Percentiles rank a stretch among this genome's conserved stretches.
These are phyloP conservation scores for Cheilosia vernalis DNA, from an alignment of 2,888 invertebrate genomes.

Conservation along the genomic window DNA sequence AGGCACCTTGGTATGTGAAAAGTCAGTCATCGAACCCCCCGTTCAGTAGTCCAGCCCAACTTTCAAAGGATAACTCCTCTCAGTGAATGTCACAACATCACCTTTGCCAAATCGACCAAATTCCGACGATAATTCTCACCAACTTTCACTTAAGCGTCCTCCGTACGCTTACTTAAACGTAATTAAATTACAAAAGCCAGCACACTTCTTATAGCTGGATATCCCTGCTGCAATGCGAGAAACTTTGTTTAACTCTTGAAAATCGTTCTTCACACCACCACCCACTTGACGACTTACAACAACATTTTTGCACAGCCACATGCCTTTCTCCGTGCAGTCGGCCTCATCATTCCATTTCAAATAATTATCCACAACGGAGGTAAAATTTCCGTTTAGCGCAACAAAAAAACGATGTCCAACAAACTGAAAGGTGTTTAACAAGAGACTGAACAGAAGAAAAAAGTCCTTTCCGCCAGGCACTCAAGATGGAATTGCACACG, in stretches of 20 bases:
- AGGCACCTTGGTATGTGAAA: too few relatives aligned
- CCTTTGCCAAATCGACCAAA: background rate
- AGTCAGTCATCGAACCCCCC: too few relatives aligned
- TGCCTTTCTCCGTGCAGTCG: constrained; percentile 2
- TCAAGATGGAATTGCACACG: constrained; percentile 27
- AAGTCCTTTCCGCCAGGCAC: constrained; percentile 1
- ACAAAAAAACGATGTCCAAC: constrained; percentile 5
- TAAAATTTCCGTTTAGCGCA: background rate
- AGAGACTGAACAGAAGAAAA: background rate
- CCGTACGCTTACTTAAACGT: constrained; percentile 28
- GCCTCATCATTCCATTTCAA: constrained; percentile 27
- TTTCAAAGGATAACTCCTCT: too few relatives aligned
- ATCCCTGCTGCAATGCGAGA: background rate
- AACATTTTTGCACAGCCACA: background rate
- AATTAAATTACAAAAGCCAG: constrained; percentile 29
- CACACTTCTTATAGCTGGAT: constrained; percentile 4
- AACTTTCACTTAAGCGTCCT: constrained; percentile 25
- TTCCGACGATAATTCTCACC: background rate
- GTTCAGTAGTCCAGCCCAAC: too few relatives aligned
- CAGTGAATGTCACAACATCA: background rate
- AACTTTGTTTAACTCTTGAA: constrained; percentile 7
- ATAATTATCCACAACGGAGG: constrained; percentile 30
- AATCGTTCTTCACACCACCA: background rate
- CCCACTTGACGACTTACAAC: background rate
- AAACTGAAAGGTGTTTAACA: constrained; percentile 37